A percentile compares a stretch with the other conserved stretches of the same genome.
These are phyloP conservation scores for Penaeus vannamei DNA, from an alignment of 1,140 invertebrate species.

Conservation along the genomic window DNA sequence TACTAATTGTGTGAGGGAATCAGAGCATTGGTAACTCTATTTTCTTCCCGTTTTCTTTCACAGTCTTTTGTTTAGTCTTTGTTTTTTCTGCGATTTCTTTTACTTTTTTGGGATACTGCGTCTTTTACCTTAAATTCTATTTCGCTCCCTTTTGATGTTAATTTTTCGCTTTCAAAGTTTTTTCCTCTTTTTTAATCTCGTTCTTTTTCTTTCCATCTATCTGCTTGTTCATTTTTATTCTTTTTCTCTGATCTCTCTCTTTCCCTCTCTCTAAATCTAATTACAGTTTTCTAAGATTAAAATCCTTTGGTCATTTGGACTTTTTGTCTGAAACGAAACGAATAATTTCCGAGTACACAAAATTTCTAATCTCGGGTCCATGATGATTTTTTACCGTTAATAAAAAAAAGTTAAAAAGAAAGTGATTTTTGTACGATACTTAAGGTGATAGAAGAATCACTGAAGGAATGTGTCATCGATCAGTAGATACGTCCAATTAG, in stretches of 20 bases:
- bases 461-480: neutral
- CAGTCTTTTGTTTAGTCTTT: neutral
- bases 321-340: too few relatives aligned
- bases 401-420: too few relatives aligned
- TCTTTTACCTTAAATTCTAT: neutral
- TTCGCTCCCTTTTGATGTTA: neutral
- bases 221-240: neutral
- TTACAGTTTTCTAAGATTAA: too few relatives aligned
- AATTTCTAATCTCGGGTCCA: too few relatives aligned
- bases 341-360: too few relatives aligned
- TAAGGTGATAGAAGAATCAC: neutral
- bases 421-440: too few relatives aligned
- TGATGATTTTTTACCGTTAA: too few relatives aligned
- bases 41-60: neutral
- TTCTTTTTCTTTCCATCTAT: neutral
- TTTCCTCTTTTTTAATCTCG: neutral
- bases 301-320: too few relatives aligned
- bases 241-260: too few relatives aligned
- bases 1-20: neutral
- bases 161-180: neutral
- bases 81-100: neutral
- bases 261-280: too few relatives aligned
- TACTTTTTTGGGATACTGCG: neutral
- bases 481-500: neutral
- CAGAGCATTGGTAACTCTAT: neutral